Percentiles rank a stretch among this genome's conserved stretches.
These are phyloP conservation scores for Nephrotoma guestfalica DNA, from an alignment of 2,888 invertebrate genomes.

Conservation along the genomic window DNA sequence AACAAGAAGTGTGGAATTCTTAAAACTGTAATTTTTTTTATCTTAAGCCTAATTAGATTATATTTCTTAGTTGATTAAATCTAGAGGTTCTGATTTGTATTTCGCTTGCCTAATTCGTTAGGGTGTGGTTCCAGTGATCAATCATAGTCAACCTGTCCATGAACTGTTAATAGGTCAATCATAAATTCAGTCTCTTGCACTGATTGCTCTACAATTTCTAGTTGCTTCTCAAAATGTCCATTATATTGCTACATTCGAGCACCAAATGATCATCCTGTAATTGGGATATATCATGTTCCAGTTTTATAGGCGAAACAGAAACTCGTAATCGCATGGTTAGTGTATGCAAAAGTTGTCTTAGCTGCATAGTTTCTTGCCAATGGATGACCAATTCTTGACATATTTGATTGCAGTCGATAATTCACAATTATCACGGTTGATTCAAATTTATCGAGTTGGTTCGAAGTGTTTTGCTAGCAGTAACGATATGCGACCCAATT, in stretches of 20 bases:
- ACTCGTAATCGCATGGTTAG: constrained; percentile 59
- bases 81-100: too few species aligned
- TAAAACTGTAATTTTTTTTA: too few species aligned
- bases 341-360: constrained; percentile 62
- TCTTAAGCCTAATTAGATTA: too few species aligned
- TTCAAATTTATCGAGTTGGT: constrained; percentile 58
- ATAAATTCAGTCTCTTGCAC: constrained; percentile 77
- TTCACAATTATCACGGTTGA: constrained; percentile 60
- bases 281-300: constrained; percentile 62
- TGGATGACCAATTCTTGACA: constrained; percentile 52
- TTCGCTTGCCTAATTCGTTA: too few species aligned
- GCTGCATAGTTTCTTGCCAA: constrained; percentile 64
- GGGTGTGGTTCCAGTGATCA: too few species aligned
- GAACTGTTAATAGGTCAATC: constrained; percentile 71
- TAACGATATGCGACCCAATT: constrained; percentile 59
- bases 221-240: constrained; percentile 58
- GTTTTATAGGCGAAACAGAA: constrained; percentile 58
- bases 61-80: too few species aligned
- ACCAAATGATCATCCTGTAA: constrained; percentile 59
- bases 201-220: constrained; percentile 66
- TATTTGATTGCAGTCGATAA: constrained; percentile 54
- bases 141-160: constrained; percentile 73
- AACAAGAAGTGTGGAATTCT: too few species aligned
- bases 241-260: constrained; percentile 52
- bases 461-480: constrained; percentile 50